Conservation (phyloP, 2,797 vertebrate species). For the Acipenser ruthenus region DNA sequence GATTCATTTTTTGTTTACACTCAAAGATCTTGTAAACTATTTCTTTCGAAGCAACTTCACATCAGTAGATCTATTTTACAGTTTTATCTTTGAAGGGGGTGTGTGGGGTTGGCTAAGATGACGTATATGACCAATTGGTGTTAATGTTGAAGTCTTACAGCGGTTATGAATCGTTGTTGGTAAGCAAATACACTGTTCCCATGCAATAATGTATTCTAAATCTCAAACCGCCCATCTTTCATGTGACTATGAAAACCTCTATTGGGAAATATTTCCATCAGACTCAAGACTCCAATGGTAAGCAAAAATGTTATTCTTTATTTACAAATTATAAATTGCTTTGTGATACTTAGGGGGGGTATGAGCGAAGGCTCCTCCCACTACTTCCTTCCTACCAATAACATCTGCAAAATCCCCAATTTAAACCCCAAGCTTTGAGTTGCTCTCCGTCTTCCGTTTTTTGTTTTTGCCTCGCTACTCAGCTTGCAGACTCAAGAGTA, state of each 20-base stretch:
- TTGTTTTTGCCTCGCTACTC: too few species aligned
- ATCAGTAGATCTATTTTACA: neutral
- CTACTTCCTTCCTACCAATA: too few species aligned
- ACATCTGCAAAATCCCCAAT: too few species aligned
- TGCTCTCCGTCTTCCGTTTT: too few species aligned
- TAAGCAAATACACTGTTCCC: neutral
- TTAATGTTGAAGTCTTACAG: conserved; percentile 3
- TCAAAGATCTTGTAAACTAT: conserved; percentile 13
- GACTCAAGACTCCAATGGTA: neutral
- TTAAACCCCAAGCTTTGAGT: too few species aligned
- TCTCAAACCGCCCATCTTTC: neutral
- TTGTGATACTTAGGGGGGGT: too few species aligned
- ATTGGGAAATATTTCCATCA: neutral
- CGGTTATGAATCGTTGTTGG: conserved; percentile 1
- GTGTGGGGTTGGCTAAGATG: neutral
- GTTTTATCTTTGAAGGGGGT: neutral
- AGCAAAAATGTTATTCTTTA: neutral
- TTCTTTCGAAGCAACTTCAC: neutral
- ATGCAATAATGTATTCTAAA: neutral
- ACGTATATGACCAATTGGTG: neutral
- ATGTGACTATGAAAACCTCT: neutral
- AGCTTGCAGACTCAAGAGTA: too few species aligned
- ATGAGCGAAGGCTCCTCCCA: too few species aligned
- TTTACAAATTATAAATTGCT: too few species aligned
- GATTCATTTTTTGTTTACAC: conserved; percentile 49